A percentile compares a stretch with the other conserved stretches of the same genome.
phyloP scores from a whole-genome alignment of 2,113 vertebrate species.

The Oryzias curvinotus region DNA sequence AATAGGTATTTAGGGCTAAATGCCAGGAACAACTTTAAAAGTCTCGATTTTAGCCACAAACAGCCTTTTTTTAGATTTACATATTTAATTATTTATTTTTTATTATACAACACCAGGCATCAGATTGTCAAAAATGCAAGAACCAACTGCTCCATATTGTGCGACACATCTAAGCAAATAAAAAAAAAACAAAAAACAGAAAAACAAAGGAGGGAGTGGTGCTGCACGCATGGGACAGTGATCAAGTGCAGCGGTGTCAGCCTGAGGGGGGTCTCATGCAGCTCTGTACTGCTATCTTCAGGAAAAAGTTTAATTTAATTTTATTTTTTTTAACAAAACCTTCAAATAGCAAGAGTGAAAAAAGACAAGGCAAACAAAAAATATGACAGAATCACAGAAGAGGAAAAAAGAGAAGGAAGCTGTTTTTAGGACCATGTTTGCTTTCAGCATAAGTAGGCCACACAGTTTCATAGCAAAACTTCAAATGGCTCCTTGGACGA shows the following conservation, averaged over 20 bases:
- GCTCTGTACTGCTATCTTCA: constrained; percentile 3
- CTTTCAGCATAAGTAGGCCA: constrained; percentile 62
- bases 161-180: constrained; percentile 2
- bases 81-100: no score
- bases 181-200: neutral
- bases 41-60: no score
- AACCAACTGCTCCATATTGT: neutral
- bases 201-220: neutral
- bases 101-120: no score
- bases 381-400: constrained; percentile 19
- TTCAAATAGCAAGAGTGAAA: neutral
- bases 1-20: no score
- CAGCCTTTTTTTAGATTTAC: no score
- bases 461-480: constrained; percentile 46
- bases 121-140: neutral
- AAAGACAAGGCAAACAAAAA: neutral
- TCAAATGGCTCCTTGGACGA: constrained; percentile 22
- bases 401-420: constrained; percentile 43
- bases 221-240: constrained; percentile 32
- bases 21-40: no score
- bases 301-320: neutral
- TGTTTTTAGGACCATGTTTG: constrained; percentile 61
- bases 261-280: constrained; percentile 13
- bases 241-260: constrained; percentile 20
- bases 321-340: no score